A percentile compares a stretch with the other conserved stretches of the same genome.
phyloP scores from a whole-genome alignment of 2,113 vertebrate genomes.

The Origma solitaria region DNA sequence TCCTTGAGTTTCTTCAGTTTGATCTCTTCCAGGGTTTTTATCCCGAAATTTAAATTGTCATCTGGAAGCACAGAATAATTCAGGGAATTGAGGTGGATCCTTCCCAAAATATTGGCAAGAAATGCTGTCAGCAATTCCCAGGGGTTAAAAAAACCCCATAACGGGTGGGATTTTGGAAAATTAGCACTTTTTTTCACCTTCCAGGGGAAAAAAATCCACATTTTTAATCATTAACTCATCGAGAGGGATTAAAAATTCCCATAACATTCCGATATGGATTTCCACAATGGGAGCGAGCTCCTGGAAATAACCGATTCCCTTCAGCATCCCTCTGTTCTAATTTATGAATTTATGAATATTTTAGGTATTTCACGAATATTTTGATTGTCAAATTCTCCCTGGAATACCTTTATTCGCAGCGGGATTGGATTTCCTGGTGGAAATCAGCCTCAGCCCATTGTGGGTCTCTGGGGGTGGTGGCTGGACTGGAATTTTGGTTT shows the following conservation, averaged over 20 bases:
- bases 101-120: neutral
- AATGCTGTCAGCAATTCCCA: neutral
- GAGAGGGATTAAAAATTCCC: neutral
- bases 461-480: conserved; percentile 53
- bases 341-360: too few species aligned
- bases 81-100: neutral
- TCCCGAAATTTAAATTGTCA: conserved; percentile 84
- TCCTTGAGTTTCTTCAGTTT: conserved; percentile 86
- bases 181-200: neutral
- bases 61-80: conserved; percentile 56
- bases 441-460: conserved; percentile 70
- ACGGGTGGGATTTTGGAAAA: neutral
- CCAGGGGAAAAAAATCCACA: neutral
- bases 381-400: rapidly evolving
- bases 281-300: neutral
- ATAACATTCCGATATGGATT: neutral
- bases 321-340: neutral
- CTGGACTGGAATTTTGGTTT: conserved; percentile 70
- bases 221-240: neutral
- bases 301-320: neutral
- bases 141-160: neutral
- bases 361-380: neutral
- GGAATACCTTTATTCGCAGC: conserved; percentile 71
- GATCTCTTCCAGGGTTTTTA: conserved; percentile 93
- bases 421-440: conserved; percentile 73